Base-by-base conservation (phyloP, 2,888 invertebrate species). In the Caenorhabditis angaria region DNA sequence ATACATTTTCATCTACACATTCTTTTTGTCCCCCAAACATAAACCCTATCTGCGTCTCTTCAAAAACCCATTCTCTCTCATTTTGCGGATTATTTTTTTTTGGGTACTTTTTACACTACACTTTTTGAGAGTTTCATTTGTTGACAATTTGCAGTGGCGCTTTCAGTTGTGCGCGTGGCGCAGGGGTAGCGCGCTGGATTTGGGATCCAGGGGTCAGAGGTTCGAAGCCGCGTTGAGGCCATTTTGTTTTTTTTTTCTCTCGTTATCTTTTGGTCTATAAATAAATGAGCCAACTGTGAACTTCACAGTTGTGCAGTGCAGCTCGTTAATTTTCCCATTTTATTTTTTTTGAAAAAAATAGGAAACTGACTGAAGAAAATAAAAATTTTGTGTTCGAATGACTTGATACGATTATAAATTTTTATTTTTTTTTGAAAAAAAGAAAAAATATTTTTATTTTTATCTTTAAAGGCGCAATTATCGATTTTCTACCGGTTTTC, bases 291-390 rank as follows among this genome's bases (percentile, higher is more conserved):
- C 18, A 12, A 41, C 18, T 41, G 18, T 41, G 41, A 41, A 41
- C 41, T 41, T 41, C 41, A 41, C 41, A 41, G 41, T 41, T 41
- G 41, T 41, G 41, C n/a, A n/a, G n/a, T n/a, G n/a, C n/a, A n/a
- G n/a, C 41, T 41, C 41, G 41, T 41, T 41, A 41, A 41, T 18
- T 41, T 41, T 32, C 10, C 10, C 10, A 10, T 10, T 32, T 32
- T 32, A 32, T 41, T 41, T 41, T 5, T 41, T 41, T 41, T 41
- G 41, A 18, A 18, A 18, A 18, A 12, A 18, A 18, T 41, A 18
- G 14, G 41, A 41, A 41, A 41, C 41, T 3, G 10, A 32, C 5
- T 10, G 32, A 10, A 32, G 41, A 12, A 18, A 41, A 41, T 18
- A 12, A 41, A 41, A 12, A 41, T 41, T 41, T 41, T 18, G n/a